These are phyloP conservation scores for Loris lydekkerianus DNA, from an alignment of 2,797 vertebrate species.

Conservation along the genomic window DNA sequence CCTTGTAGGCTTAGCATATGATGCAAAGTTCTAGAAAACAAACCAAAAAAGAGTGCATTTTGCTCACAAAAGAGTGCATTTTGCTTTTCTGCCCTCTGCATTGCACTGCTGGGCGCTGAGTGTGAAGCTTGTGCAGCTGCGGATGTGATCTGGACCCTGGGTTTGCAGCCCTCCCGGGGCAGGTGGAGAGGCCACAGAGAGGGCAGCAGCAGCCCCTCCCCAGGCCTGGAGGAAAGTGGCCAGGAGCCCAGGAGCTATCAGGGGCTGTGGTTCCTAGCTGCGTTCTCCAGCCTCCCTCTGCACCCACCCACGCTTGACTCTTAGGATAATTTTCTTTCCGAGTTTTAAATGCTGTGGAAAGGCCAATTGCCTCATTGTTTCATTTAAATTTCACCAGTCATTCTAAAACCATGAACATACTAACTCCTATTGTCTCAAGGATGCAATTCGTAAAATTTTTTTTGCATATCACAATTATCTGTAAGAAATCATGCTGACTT, in stretches of 20 bases:
- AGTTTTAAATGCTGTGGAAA: not conserved
- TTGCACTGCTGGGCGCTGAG: not conserved
- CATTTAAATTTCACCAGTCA: not conserved
- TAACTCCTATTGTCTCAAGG: not conserved
- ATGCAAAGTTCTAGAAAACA: conserved; percentile 36
- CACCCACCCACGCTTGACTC: not conserved
- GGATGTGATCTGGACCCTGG: not conserved
- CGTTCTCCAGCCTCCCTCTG: not conserved
- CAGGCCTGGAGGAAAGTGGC: too few relatives aligned
- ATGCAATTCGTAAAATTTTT: not conserved
- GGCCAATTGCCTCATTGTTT: not conserved
- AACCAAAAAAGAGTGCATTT: not conserved
- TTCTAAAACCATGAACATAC: not conserved
- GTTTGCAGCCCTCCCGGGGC: too few relatives aligned
- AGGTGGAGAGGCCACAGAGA: too few relatives aligned
- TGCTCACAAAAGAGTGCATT: not conserved
- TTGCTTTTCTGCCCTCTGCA: not conserved
- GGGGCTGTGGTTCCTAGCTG: not conserved
- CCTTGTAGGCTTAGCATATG: not conserved
- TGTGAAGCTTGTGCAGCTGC: not conserved
- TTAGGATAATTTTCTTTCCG: not conserved
- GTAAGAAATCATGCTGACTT: not conserved
- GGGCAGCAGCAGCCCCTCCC: too few relatives aligned
- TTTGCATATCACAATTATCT: not conserved
- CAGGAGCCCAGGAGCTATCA: too few relatives aligned